Evolutionary conservation across 2,113 vertebrate species (phyloP), one percentile per base, ranked within the genome.

Genomic region (Puntigrus tetrazona): DNA sequence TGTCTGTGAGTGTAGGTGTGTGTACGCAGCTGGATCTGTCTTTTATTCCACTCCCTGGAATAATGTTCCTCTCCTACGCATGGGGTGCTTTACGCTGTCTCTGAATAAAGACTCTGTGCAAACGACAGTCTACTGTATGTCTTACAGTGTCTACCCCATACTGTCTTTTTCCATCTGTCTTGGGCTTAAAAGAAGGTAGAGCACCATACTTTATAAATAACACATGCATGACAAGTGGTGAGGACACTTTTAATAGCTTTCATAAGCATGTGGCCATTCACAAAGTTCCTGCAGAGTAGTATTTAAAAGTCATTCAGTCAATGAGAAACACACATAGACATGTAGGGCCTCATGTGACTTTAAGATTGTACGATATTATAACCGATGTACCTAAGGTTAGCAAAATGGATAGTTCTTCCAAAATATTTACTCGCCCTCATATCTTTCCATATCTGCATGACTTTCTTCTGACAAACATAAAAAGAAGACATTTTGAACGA

Each of bases 181-280:
- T 87, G 89, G 88, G 61, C 85, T 63, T 70, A 86, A 90, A 88
- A 80, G 83, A 88, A 83, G 82, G 86, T 85, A 38, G 14, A 75
- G 87, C 79, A 84, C 87, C 84, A 86, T 87, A 89, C 78, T 14
- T n/a, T 74, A 92, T 93, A 91, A 92, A 92, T 92, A 90, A 89
- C 78, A 87, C 79, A 76, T 80, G 82, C 85, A 87, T 88, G 92
- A 91, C 90, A 88, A n/a, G 89, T 78, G 81, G 91, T 50, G 90
- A 90, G 88, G 92, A 93, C 91, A 92, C 89, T 87, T 92, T 93
- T 91, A 92, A 89, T 89, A 90, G 88, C 69, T 47, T 91, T 90
- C 76, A 82, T 88, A 89, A 93, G 85, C 88, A 89, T 84, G 87
- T 78, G 63, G 11, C 45, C 83, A 45, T 87, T 90, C 90, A 52